Percentiles rank a stretch among this genome's conserved stretches.
Evolutionary conservation across 2,797 vertebrate genomes (phyloP).

Genomic region (Allenopithecus nigroviridis): DNA sequence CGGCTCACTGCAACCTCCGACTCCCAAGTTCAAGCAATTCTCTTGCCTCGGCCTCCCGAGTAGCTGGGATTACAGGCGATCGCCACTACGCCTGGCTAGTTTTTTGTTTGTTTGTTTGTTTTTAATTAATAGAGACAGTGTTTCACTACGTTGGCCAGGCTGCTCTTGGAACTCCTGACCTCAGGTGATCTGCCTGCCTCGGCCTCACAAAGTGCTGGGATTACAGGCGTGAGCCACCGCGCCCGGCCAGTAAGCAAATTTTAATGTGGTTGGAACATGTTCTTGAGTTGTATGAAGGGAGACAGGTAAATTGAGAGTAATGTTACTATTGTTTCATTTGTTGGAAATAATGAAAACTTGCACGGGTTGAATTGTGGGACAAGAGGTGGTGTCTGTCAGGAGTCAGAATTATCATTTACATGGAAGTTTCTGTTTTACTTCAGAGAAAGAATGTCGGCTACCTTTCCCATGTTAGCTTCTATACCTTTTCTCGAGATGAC

Average conservation of each 20-base stretch:
- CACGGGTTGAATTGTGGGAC: not conserved
- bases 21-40: too few species aligned
- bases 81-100: too few species aligned
- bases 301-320: not conserved
- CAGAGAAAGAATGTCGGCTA: not conserved
- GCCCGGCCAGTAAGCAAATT: not conserved
- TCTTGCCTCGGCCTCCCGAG: too few species aligned
- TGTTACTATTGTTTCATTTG: not conserved
- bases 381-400: rapidly evolving
- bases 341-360: not conserved
- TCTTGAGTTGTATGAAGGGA: not conserved
- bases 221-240: too few species aligned
- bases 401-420: not conserved
- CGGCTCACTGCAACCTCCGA: too few species aligned
- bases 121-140: too few species aligned
- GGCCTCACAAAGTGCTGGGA: too few species aligned
- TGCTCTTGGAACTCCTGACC: too few species aligned
- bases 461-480: not conserved
- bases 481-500: not conserved
- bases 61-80: too few species aligned
- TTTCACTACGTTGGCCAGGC: too few species aligned
- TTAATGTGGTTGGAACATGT: not conserved
- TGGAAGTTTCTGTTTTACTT: not conserved
- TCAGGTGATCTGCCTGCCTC: too few species aligned
- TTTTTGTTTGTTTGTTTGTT: too few species aligned